Evolutionary conservation across 2,113 vertebrate genomes (phyloP), one percentile per base, ranked within the genome.

Genomic region (Alexandromys fortis): DNA sequence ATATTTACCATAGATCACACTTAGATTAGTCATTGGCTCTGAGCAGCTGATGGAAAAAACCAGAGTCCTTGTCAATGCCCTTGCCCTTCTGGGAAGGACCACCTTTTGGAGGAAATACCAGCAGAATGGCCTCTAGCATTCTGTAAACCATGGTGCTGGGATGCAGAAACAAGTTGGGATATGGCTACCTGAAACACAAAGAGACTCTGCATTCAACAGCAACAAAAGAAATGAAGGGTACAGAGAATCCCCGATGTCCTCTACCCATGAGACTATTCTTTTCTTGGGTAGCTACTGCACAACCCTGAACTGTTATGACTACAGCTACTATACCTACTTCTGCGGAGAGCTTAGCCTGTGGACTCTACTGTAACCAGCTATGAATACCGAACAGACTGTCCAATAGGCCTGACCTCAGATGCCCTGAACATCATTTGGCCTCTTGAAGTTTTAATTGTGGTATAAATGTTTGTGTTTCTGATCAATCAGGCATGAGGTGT

Each of bases 1-100:
- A 98, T 98, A 98, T 98, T 98, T 98, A 98, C 98, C 97, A 98
- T 98, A 98, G 97, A 98, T 98, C 98, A 98, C 94, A 97, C 97
- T 98, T 98, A 98, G 96, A 98, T 98, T 97, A 97, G 98, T 98
- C 97, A 95, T 76, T 94, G 96, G 98, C 88, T 47, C 83, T 92
- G 97, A 95, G 93, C 90, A 91, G 94, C 94, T 98, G 98, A 98
- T 93, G 97, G 97, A 98, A 81, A 89, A 89, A 98, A 97, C 90
- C 94, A 96, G 97, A 98, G 98, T 97, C 96, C 98, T 98, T 98
- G 98, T 94, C 96, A 96, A 98, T 97, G 98, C 96, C 98, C 98
- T 99, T 99, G 97, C 68, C 55, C 93, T 95, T 97, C 96, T 97
- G 96, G 97, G 98, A 98, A 99, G 98, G 98, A 97, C 98, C 94